phyloP scores from a whole-genome alignment of 2,113 vertebrate genomes.

The Phalacrocorax aristotelis region DNA sequence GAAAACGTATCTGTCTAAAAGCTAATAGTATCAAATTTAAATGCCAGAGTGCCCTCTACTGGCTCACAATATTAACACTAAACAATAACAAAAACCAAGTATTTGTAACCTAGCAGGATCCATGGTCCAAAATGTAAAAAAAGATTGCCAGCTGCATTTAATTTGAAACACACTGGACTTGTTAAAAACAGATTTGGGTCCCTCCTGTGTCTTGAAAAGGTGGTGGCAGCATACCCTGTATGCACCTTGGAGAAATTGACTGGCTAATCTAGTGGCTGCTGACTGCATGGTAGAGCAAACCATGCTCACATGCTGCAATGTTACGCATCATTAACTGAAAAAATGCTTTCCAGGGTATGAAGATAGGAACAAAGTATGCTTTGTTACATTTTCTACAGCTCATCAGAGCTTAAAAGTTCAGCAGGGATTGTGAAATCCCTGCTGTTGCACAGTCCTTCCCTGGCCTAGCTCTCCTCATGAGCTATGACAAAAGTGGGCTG shows the following conservation, averaged over 20 bases:
- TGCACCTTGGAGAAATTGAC: neutral
- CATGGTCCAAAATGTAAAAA: neutral
- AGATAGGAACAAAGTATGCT: neutral
- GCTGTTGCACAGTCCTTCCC: neutral
- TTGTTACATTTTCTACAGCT: neutral
- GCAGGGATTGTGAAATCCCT: neutral
- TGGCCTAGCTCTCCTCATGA: neutral
- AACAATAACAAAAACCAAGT: neutral
- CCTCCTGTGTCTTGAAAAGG: neutral
- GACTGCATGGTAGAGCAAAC: neutral
- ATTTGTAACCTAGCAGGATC: neutral
- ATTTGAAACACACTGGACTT: neutral
- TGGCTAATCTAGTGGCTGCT: neutral
- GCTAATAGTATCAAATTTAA: neutral
- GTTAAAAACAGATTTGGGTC: neutral
- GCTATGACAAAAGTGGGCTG: neutral
- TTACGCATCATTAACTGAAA: neutral
- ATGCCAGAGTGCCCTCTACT: constrained; percentile 67
- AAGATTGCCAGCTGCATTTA: neutral
- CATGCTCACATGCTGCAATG: neutral
- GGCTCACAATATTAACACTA: neutral
- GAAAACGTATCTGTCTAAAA: fast-evolving
- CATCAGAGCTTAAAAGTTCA: neutral
- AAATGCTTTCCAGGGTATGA: neutral
- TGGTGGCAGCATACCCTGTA: neutral